Percentiles rank a stretch among this genome's conserved stretches.
Evolutionary conservation across 92 coral and sea anemone species (phyloP).

Genomic region (Epizoanthus ramosus): DNA sequence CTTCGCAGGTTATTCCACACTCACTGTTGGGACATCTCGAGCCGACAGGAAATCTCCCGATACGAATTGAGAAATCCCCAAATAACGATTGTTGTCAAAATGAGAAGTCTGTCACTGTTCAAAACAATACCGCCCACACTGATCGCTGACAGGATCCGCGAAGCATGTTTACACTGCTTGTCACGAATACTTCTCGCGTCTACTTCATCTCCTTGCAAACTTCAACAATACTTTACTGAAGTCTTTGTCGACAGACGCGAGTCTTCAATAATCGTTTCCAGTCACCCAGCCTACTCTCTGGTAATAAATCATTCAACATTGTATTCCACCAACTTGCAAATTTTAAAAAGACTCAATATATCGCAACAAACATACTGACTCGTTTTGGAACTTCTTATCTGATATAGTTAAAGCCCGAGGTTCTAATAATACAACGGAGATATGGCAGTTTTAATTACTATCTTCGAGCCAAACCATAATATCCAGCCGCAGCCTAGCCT

Average conservation of each 20-base stretch:
- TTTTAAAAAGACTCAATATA: not conserved
- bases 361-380: not conserved
- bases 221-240: not conserved
- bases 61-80: constrained; percentile 41
- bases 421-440: not conserved
- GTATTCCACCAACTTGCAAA: not conserved
- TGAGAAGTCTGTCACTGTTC: constrained; percentile 25
- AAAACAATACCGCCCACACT: constrained; percentile 36
- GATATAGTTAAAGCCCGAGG: not conserved
- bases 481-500: constrained; percentile 8
- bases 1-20: not conserved
- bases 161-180: constrained; percentile 5
- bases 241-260: not conserved
- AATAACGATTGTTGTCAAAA: constrained; percentile 22
- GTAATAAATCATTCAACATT: not conserved
- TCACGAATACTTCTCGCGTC: constrained; percentile 14
- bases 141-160: constrained; percentile 10
- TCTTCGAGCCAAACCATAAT: not conserved
- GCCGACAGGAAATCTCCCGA: constrained; percentile 35
- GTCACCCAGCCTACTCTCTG: not conserved
- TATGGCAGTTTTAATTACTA: constrained; percentile 16
- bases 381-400: not conserved
- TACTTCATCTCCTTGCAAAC: not conserved
- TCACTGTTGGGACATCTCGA: constrained; percentile 21
- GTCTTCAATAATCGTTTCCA: not conserved